These are phyloP conservation scores for Calidris pugnax DNA, from an alignment of 2,113 vertebrate genomes.

Conservation along the genomic window DNA sequence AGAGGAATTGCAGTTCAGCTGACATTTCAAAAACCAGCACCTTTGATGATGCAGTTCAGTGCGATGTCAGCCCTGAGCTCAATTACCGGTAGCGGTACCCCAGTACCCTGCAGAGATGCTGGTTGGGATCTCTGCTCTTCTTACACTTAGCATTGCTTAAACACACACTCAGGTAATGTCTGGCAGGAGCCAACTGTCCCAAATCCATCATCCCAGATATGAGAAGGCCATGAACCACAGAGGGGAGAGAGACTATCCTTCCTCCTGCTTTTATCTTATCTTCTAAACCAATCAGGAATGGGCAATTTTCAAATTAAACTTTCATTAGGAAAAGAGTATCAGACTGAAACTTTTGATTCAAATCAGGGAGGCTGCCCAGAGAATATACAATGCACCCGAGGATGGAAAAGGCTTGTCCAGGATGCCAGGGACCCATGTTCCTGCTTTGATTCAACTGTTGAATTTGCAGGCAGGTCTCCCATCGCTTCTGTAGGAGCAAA, in stretches of 20 bases:
- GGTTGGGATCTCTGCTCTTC: not conserved
- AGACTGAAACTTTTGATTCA: not conserved
- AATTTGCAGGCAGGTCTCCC: not conserved
- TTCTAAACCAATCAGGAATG: not conserved
- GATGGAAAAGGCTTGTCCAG: not conserved
- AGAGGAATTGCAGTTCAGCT: not conserved
- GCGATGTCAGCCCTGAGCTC: not conserved
- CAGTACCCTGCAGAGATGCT: not conserved
- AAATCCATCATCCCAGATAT: not conserved
- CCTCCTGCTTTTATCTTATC: not conserved
- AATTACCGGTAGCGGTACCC: not conserved
- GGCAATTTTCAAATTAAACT: not conserved
- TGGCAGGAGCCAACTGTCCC: not conserved
- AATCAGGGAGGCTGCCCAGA: not conserved
- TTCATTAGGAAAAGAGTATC: not conserved
- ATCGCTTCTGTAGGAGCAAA: not conserved
- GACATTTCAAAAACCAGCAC: not conserved
- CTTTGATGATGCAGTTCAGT: not conserved
- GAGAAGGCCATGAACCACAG: not conserved
- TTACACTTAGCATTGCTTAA: not conserved
- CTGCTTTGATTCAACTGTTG: not conserved
- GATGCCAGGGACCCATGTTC: not conserved
- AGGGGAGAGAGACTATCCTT: not conserved
- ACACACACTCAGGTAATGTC: not conserved
- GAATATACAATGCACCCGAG: rapidly evolving